Evolutionary conservation across 2,888 invertebrate genomes (phyloP).

Genomic region (Clivina fossor): DNA sequence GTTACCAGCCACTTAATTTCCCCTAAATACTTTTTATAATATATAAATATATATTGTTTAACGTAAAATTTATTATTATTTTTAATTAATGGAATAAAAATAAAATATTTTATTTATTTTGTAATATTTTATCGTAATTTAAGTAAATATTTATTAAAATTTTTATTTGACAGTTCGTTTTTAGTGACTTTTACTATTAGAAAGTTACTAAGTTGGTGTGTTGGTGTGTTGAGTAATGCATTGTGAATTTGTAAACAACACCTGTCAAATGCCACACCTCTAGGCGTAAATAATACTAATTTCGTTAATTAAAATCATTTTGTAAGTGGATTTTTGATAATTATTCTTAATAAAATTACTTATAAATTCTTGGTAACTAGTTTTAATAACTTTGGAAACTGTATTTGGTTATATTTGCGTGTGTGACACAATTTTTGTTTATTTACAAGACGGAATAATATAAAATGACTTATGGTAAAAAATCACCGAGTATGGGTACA

Average conservation of each 20-base stretch:
- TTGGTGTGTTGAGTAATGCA: background rate
- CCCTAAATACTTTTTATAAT: too few species aligned
- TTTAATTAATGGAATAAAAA: too few species aligned
- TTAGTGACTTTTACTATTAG: too few species aligned
- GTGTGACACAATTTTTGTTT: constrained; percentile 14
- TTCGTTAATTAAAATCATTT: constrained; percentile 1
- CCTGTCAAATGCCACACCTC: constrained; percentile 31
- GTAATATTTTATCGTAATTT: too few species aligned
- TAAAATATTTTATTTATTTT: too few species aligned
- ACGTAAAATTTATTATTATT: too few species aligned
- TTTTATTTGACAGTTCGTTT: too few species aligned
- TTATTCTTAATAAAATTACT: background rate
- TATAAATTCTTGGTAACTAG: background rate
- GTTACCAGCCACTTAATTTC: too few species aligned
- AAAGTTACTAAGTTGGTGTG: background rate
- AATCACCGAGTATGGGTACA: constrained; percentile 83
- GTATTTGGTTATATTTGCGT: constrained; percentile 1
- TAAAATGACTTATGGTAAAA: constrained; percentile 71
- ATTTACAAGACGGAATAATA: background rate
- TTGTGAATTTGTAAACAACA: constrained; percentile 26
- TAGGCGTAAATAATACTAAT: constrained; percentile 13
- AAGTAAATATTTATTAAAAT: too few species aligned
- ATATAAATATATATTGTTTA: too few species aligned
- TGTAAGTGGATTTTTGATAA: background rate
- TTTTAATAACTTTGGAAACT: background rate